Evolutionary conservation across 2,797 vertebrate species (phyloP).

Genomic region (Pseudopleuronectes americanus): DNA sequence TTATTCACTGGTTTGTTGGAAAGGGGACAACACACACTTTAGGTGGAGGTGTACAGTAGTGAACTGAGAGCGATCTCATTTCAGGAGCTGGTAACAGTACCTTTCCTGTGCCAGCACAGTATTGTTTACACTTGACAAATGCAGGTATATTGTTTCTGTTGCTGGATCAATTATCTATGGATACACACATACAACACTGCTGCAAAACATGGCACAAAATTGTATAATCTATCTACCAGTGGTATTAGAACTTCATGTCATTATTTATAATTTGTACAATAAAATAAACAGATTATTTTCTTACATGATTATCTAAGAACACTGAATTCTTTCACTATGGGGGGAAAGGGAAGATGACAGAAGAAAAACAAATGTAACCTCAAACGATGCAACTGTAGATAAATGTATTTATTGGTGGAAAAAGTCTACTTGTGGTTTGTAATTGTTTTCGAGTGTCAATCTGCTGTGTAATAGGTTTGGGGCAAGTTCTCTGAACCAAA

Average conservation of each 20-base stretch:
- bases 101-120: slow-evolving; percentile 28
- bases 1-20: background rate
- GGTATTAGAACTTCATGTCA: background rate
- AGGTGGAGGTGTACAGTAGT: too few species aligned
- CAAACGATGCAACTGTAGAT: slow-evolving; percentile 23
- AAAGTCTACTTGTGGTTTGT: slow-evolving; percentile 23
- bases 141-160: slow-evolving; percentile 36
- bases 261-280: background rate
- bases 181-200: background rate
- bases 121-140: slow-evolving; percentile 26
- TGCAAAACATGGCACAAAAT: background rate
- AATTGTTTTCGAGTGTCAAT: slow-evolving; percentile 11
- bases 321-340: too few species aligned
- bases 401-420: background rate
- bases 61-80: background rate
- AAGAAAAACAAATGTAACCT: background rate
- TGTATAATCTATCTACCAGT: background rate
- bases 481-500: background rate
- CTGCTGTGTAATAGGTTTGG: background rate
- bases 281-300: background rate
- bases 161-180: slow-evolving; percentile 25
- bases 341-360: too few species aligned
- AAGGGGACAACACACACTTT: background rate
- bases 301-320: background rate
- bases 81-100: slow-evolving; percentile 1